Base-by-base conservation (phyloP, 1,140 invertebrate species). In the Arctopsyche grandis region DNA sequence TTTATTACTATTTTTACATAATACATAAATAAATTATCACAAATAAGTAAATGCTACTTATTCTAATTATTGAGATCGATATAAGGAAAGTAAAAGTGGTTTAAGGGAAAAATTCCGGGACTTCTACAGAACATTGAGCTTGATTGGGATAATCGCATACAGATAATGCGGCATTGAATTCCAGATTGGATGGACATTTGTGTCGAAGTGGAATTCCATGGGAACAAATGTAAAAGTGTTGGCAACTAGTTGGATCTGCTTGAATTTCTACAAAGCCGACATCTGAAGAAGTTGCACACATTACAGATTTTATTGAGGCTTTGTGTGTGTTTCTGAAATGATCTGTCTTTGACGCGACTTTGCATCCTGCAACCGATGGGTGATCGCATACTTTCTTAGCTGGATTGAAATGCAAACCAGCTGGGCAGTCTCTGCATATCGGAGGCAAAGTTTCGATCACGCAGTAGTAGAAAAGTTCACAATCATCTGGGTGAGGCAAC, bases 81-180 rank as follows among this genome's bases (percentile, higher is more conserved):
- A n/a, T n/a, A n/a, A n/a, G n/a, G n/a, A n/a, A n/a, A n/a, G n/a
- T n/a, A n/a, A n/a, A n/a, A n/a, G n/a, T n/a, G n/a, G n/a, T n/a
- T n/a, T n/a, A n/a, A n/a, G n/a, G n/a, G n/a, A n/a, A n/a, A n/a
- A n/a, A n/a, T n/a, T n/a, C n/a, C n/a, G n/a, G n/a, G n/a, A n/a
- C n/a, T 26, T 56, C 22, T 4, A 9, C 0, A 38, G 16, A 22
- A 52, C 10, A 14, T 66, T 75, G 70, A 22, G 84, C 84, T 14
- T 63, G 63, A 71, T 84, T 75, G 7, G 84, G 83, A 24, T 81
- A 84, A 77, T 87, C 86, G 77, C 88, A 89, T 0, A 85, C 81
- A 48, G 83, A 82, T 16, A 81, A 75, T 0, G 14, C 70, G 7
- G 84, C 80, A 77, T 85, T 86, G 79, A 85, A 87, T 52, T 86